Percentiles rank a stretch among this genome's conserved stretches.
Conservation (phyloP, 2,797 vertebrate species). For the Selene dorsalis region DNA sequence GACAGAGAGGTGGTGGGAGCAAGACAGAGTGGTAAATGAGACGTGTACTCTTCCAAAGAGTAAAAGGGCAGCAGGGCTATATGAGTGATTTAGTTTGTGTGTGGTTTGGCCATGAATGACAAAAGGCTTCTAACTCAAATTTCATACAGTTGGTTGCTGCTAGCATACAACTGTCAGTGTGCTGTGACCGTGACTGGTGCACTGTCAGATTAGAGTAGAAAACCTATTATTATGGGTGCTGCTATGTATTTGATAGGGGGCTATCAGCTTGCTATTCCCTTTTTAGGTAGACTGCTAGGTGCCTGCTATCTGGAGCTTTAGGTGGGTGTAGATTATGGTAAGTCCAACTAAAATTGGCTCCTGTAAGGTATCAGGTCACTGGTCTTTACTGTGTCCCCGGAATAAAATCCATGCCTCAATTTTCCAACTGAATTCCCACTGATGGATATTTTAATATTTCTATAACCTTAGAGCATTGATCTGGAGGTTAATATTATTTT, state of each 20-base stretch:
- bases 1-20: background rate
- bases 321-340: constrained; percentile 20
- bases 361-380: constrained; percentile 27
- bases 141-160: constrained; percentile 34
- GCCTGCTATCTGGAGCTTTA: constrained; percentile 18
- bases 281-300: constrained; percentile 20
- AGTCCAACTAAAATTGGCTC: constrained; percentile 32
- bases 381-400: background rate
- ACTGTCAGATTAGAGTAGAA: constrained; percentile 43
- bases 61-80: constrained; percentile 18
- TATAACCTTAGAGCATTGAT: constrained; percentile 32
- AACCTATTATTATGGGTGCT: constrained; percentile 43
- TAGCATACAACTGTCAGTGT: constrained; percentile 30
- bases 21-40: constrained; percentile 35
- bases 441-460: constrained; percentile 53
- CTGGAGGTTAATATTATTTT: constrained; percentile 49
- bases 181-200: constrained; percentile 22
- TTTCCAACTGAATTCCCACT: constrained; percentile 60
- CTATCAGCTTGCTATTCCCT: constrained; percentile 17
- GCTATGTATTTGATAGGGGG: constrained; percentile 28
- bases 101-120: constrained; percentile 23
- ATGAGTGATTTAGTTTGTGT: constrained; percentile 8
- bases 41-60: constrained; percentile 14
- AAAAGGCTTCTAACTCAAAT: constrained; percentile 36
- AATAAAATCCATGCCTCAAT: constrained; percentile 43